These are phyloP conservation scores for Thunnus thynnus DNA, from an alignment of 2,113 vertebrate species.

Conservation along the genomic window DNA sequence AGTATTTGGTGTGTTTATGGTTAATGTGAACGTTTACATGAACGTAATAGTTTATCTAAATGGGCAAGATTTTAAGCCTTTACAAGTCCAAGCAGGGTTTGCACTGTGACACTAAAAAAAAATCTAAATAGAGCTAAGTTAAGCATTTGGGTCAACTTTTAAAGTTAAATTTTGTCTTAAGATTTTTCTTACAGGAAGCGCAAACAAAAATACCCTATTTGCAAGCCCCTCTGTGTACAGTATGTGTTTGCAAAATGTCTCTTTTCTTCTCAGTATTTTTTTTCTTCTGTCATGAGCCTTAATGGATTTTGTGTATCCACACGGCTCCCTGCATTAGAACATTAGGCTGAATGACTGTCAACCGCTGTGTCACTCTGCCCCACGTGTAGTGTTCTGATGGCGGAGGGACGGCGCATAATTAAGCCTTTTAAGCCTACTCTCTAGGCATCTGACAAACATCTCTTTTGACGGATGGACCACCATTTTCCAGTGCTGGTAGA, in stretches of 20 bases:
- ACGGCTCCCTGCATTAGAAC: conserved; percentile 79
- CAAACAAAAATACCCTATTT: conserved; percentile 53
- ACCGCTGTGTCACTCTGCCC: conserved; percentile 80
- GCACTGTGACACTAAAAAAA: not conserved
- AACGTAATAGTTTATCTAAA: no score
- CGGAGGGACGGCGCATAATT: conserved; percentile 76
- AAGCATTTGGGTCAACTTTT: conserved; percentile 4
- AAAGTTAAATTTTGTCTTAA: conserved; percentile 7
- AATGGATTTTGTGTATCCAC: conserved; percentile 80
- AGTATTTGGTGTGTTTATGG: not conserved
- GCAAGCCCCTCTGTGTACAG: conserved; percentile 23
- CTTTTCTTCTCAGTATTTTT: conserved; percentile 53
- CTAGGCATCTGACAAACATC: conserved; percentile 76
- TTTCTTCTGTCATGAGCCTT: conserved; percentile 55
- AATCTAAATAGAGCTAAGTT: not conserved
- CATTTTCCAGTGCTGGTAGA: conserved; percentile 53
- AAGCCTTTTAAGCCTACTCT: conserved; percentile 73
- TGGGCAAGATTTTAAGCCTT: no score
- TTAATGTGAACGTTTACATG: no score
- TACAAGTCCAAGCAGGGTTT: not conserved
- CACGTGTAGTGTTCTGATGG: conserved; percentile 77
- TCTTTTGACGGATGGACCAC: conserved; percentile 75
- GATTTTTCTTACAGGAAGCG: conserved; percentile 6
- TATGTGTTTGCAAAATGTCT: conserved; percentile 58
- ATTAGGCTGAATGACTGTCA: conserved; percentile 82